Evolutionary conservation across 2,888 invertebrate species (phyloP).

Genomic region (Dyspetes luteomarginatus): DNA sequence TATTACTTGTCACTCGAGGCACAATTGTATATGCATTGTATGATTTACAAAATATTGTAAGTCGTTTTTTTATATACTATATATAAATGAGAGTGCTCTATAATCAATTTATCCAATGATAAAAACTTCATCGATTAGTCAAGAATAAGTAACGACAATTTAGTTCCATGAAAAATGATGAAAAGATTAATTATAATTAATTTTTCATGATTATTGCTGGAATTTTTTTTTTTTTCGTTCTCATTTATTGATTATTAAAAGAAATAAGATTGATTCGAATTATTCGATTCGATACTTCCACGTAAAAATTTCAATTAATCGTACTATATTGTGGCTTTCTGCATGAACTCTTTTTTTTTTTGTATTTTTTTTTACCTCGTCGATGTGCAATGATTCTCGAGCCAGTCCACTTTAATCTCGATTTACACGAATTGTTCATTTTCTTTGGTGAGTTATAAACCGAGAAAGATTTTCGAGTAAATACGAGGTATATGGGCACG

Average conservation of each 20-base stretch:
- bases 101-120: not conserved
- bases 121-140: too few species aligned
- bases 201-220: too few species aligned
- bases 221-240: not conserved
- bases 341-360: not conserved
- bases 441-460: conserved; percentile 11
- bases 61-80: too few species aligned
- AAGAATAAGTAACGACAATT: not conserved
- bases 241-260: not conserved
- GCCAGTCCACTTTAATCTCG: conserved; percentile 36
- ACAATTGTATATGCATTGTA: not conserved
- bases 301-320: not conserved
- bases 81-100: too few species aligned
- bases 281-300: not conserved
- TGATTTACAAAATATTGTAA: conserved; percentile 7
- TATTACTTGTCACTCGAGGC: not conserved
- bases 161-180: not conserved
- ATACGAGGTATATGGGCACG: conserved; percentile 21
- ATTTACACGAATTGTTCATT: conserved; percentile 25
- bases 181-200: too few species aligned
- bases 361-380: not conserved
- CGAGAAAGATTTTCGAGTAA: conserved; percentile 34
- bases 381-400: not conserved
- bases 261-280: not conserved
- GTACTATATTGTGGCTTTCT: not conserved